Conservation (phyloP, 2,113 vertebrate species). For the Leptosomus discolor region DNA sequence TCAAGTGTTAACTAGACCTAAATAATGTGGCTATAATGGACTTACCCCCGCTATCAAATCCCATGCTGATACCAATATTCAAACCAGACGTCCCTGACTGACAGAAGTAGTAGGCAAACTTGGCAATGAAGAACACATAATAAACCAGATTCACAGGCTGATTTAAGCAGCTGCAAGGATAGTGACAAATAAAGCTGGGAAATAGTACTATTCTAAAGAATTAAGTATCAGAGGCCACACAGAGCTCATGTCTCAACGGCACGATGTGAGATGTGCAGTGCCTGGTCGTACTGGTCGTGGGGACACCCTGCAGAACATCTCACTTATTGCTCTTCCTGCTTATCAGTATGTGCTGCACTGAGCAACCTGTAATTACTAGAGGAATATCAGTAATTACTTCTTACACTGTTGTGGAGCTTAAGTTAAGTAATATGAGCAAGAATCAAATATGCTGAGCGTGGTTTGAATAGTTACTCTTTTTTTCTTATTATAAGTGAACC, state of each 20-base stretch:
- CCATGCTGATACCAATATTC: background rate
- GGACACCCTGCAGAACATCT: background rate
- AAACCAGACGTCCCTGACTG: background rate
- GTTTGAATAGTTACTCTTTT: background rate
- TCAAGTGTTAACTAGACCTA: background rate
- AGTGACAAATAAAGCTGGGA: background rate
- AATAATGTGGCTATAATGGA: background rate
- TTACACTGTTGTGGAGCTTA: background rate
- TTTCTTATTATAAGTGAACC: background rate
- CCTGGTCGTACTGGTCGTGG: fast-evolving
- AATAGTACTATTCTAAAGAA: background rate
- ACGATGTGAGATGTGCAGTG: background rate
- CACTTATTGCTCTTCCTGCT: background rate
- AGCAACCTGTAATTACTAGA: background rate
- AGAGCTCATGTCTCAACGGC: fast-evolving
- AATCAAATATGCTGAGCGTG: background rate
- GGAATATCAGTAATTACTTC: background rate
- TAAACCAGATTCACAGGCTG: background rate
- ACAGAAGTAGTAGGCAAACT: background rate
- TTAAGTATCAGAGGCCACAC: background rate
- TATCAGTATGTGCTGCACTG: background rate
- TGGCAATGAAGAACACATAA: background rate
- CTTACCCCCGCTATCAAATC: background rate
- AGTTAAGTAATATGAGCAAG: background rate
- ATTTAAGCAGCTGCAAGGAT: background rate